Evolutionary conservation across 2,113 vertebrate genomes (phyloP).

Genomic region (Cygnus atratus): DNA sequence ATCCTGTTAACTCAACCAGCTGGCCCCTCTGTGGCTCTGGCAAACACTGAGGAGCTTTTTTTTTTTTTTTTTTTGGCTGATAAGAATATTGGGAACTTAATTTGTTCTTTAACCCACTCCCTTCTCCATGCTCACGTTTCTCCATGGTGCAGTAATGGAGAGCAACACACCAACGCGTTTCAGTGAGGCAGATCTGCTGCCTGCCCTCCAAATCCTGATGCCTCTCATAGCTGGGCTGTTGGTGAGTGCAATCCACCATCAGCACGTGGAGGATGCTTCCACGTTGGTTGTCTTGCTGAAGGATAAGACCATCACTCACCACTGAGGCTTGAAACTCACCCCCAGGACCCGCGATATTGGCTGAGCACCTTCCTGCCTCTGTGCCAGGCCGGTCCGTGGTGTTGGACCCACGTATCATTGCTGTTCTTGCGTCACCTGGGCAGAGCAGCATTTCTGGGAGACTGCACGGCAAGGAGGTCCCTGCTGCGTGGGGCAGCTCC

Average conservation of each 20-base stretch:
- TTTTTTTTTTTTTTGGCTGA: background rate
- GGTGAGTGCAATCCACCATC: background rate
- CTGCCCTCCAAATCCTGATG: background rate
- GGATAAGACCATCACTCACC: background rate
- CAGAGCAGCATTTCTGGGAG: background rate
- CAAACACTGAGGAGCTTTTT: background rate
- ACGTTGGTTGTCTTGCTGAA: background rate
- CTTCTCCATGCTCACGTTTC: constrained; percentile 7
- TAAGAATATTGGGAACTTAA: constrained; percentile 21
- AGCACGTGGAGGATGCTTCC: background rate
- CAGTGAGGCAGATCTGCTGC: constrained; percentile 30
- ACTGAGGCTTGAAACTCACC: background rate
- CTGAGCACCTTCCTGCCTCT: background rate
- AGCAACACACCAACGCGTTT: constrained; percentile 43
- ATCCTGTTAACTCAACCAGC: background rate
- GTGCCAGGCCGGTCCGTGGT: accelerated
- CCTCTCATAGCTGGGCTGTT: background rate
- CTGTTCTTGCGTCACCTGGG: background rate
- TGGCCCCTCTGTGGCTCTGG: background rate
- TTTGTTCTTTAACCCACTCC: constrained; percentile 44
- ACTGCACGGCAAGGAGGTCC: background rate
- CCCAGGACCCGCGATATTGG: background rate
- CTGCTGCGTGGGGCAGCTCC: background rate
- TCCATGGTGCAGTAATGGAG: background rate
- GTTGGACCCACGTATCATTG: background rate